Evolutionary conservation across 2,888 invertebrate genomes (phyloP), one percentile per base, ranked within the genome.

Genomic region (Gymnosoma rotundatum): DNA sequence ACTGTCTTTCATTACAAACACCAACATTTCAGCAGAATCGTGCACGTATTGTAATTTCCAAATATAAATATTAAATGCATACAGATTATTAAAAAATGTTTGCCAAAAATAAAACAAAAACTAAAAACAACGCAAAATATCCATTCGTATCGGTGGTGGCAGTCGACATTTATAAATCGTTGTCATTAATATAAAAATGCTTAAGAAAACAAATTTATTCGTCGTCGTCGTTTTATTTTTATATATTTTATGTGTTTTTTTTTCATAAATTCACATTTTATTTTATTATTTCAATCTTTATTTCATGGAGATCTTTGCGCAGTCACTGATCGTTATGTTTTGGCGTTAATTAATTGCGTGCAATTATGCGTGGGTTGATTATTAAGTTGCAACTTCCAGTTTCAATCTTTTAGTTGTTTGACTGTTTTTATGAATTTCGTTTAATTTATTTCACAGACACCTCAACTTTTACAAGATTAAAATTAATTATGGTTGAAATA

Each of bases 111-210:
- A 56, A 36, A 48, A 32, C 18, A 58, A 32, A 21, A 66, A 20
- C 21, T 8, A 54, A n/a, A 72, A 42, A 18, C 8, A 52, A 18
- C 50, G 18, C 18, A 52, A 45, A 56, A 64, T n/a, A 50, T 32
- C 25, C 52, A 21, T 45, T 66, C 73, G 50, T 69, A 81, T 78
- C 84, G 54, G 84, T 81, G 54, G 84, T 81, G 85, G 83, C 83
- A 85, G 83, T 52, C 82, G 91, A 90, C 90, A 89, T 90, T 89
- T 89, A 90, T 89, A 90, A 91, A 90, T 91, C 88, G 88, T 89
- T 86, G 88, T 88, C 89, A 90, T 90, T 90, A 90, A 91, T 90
- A 90, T 88, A 63, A 88, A 88, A 88, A 88, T 89, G 87, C 87
- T 88, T 88, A 88, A 88, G 87, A 87, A 88, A 88, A 87, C 86